Evolutionary conservation across 2,888 invertebrate genomes (phyloP).

Genomic region (Drosophila neutralis): DNA sequence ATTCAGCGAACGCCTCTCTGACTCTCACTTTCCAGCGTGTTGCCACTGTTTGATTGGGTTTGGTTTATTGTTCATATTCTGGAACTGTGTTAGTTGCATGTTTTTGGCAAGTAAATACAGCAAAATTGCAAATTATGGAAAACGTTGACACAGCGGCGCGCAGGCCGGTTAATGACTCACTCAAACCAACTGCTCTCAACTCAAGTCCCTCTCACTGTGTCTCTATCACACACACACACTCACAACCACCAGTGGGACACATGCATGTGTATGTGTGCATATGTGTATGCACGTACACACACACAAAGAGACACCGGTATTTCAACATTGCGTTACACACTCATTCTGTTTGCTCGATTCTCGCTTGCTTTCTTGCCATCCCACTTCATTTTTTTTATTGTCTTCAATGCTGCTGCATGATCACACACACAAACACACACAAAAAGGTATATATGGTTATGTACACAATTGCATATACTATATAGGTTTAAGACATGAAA

Average conservation of each 20-base stretch:
- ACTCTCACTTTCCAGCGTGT: constrained; percentile 21
- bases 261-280: constrained; percentile 10
- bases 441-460: constrained; percentile 6
- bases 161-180: constrained; percentile 78
- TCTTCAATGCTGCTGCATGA: constrained; percentile 50
- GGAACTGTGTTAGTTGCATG: constrained; percentile 41
- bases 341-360: constrained; percentile 46
- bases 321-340: constrained; percentile 67
- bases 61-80: constrained; percentile 9
- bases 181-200: constrained; percentile 50
- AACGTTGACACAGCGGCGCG: constrained; percentile 43
- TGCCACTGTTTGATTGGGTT: neutral
- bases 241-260: constrained; percentile 10
- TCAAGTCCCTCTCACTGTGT: constrained; percentile 41
- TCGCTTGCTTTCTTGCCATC: constrained; percentile 48
- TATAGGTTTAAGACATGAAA: constrained; percentile 25
- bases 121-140: constrained; percentile 32
- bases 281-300: neutral
- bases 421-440: constrained; percentile 26
- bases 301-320: constrained; percentile 63
- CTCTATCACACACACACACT: constrained; percentile 2
- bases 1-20: constrained; percentile 13
- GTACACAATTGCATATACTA: constrained; percentile 16
- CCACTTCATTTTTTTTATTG: constrained; percentile 52
- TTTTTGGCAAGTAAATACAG: constrained; percentile 35